Percentiles rank a stretch among this genome's conserved stretches.
These are phyloP conservation scores for Psococerastis gibbosa DNA, from an alignment of 2,888 invertebrate genomes.

Conservation along the genomic window DNA sequence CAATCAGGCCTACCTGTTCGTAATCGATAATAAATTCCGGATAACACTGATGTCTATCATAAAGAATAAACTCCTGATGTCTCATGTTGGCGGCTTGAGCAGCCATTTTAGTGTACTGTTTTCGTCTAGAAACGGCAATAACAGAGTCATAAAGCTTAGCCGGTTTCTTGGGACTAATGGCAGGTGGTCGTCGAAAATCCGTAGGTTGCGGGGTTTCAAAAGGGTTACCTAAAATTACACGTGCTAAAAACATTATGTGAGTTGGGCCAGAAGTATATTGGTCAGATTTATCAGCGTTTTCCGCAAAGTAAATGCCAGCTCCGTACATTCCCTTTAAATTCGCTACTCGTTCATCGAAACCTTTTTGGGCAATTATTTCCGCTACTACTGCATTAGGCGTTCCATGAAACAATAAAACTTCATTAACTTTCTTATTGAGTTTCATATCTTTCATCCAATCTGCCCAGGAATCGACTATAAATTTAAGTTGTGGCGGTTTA, in stretches of 20 bases:
- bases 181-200: background rate
- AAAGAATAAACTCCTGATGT: background rate
- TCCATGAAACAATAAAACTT: background rate
- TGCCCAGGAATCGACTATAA: background rate
- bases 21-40: too few relatives aligned
- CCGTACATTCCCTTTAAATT: background rate
- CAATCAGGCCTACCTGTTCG: too few relatives aligned
- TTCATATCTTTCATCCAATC: background rate
- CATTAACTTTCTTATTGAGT: background rate
- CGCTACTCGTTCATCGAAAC: background rate
- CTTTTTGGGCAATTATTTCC: background rate
- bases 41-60: slow-evolving; percentile 1
- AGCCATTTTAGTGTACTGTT: too few relatives aligned
- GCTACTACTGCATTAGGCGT: background rate
- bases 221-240: too few relatives aligned
- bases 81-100: background rate
- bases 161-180: background rate
- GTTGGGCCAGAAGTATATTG: too few relatives aligned
- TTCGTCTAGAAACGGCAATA: background rate
- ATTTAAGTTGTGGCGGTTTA: background rate
- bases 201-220: background rate
- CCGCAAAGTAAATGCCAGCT: background rate
- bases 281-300: too few relatives aligned
- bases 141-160: background rate
- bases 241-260: too few relatives aligned